Evolutionary conservation across 1,140 invertebrate genomes (phyloP).

Genomic region (Aphidius gifuensis): DNA sequence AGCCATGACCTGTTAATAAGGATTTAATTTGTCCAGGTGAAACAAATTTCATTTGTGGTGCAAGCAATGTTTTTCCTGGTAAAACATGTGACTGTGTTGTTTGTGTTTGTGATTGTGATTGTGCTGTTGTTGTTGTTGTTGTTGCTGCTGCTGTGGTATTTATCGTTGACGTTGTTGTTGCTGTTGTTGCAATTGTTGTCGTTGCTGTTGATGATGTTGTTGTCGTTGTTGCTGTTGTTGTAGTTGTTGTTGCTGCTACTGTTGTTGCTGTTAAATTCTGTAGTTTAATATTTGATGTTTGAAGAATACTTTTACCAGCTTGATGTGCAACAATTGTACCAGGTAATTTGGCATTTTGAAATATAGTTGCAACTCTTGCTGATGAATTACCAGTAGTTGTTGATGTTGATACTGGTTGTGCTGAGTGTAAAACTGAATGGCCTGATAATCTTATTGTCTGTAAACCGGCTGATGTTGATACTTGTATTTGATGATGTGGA

Average conservation of each 20-base stretch:
- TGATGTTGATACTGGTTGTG: constrained; percentile 36
- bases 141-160: constrained; percentile 30
- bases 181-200: constrained; percentile 20
- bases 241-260: no score
- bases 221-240: no score
- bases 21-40: constrained; percentile 52
- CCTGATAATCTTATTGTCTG: constrained; percentile 58
- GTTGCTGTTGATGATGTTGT: no score
- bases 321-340: constrained; percentile 48
- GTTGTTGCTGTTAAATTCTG: no score
- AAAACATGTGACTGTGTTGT: constrained; percentile 39
- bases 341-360: constrained; percentile 41
- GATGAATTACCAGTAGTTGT: constrained; percentile 27
- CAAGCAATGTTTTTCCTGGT: constrained; percentile 49
- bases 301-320: constrained; percentile 49
- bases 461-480: constrained; percentile 54
- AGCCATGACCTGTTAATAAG: constrained; percentile 47
- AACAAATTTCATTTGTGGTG: constrained; percentile 52
- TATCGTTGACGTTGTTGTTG: constrained; percentile 26
- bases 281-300: constrained; percentile 45
- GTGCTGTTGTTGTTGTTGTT: constrained; percentile 38
- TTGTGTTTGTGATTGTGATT: constrained; percentile 30
- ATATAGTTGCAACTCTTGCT: constrained; percentile 45
- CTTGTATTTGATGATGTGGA: constrained; percentile 52
- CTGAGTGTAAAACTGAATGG: constrained; percentile 52